Conservation (phyloP, 2,113 vertebrate genomes). For the Stegostoma tigrinum region DNA sequence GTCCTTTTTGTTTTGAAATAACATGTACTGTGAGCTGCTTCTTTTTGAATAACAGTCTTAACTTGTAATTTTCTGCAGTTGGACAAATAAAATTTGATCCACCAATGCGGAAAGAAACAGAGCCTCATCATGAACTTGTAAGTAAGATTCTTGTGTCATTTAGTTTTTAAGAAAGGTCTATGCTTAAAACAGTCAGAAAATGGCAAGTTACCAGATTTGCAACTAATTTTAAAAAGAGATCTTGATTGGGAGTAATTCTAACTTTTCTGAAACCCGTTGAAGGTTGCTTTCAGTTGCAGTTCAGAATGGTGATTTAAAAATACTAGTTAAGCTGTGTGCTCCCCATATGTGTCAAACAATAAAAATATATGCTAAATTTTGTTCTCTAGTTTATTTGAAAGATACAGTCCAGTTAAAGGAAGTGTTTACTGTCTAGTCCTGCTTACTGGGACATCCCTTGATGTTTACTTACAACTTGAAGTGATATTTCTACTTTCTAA, state of each 20-base stretch:
- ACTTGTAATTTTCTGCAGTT: constrained; percentile 55
- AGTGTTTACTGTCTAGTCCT: not conserved
- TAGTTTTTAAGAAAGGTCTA: not conserved
- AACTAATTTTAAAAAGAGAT: not conserved
- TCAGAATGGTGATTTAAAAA: not conserved
- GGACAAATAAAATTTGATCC: constrained; percentile 95
- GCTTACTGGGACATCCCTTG: no score
- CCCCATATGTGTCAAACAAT: not conserved
- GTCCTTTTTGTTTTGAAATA: not conserved
- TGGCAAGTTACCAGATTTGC: not conserved
- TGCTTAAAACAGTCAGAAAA: not conserved
- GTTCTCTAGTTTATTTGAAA: constrained; percentile 13
- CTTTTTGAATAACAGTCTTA: not conserved
- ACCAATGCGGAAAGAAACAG: constrained; percentile 87
- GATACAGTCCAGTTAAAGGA: not conserved
- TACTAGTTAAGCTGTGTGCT: not conserved
- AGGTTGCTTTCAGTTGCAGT: not conserved
- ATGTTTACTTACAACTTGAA: not conserved
- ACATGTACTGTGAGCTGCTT: not conserved
- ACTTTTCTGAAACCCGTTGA: not conserved
- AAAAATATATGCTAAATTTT: not conserved
- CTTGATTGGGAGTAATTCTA: not conserved
- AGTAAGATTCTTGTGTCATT: constrained; percentile 49
- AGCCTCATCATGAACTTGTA: constrained; percentile 91
- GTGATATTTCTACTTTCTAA: not conserved